A percentile compares a stretch with the other conserved stretches of the same genome.
phyloP scores from a whole-genome alignment of 2,888 invertebrate species.

The Ophion ellenae region DNA sequence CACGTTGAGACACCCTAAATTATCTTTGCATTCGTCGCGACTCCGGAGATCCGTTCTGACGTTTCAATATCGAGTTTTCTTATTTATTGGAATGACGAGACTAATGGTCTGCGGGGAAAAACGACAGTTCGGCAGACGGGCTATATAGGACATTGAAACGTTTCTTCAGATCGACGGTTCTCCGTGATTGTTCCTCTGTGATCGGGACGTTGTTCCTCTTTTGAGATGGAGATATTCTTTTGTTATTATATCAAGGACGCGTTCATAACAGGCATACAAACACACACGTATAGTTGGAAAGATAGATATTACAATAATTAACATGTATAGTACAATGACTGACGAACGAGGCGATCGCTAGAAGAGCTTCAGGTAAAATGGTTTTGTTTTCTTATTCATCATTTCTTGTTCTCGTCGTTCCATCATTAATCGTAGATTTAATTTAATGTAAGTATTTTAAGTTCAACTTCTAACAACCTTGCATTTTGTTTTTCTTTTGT shows the following conservation, averaged over 20 bases:
- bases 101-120: conserved; percentile 28
- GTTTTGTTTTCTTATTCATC: conserved; percentile 26
- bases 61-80: conserved; percentile 29
- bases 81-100: conserved; percentile 56
- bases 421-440: conserved; percentile 47
- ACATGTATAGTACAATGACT: conserved; percentile 57
- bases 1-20: background rate
- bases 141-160: conserved; percentile 9
- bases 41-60: conserved; percentile 50
- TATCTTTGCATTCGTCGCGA: conserved; percentile 37
- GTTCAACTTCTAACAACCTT: conserved; percentile 67
- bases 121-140: conserved; percentile 10
- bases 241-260: background rate
- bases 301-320: conserved; percentile 60
- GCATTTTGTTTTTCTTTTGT: conserved; percentile 61
- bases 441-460: conserved; percentile 60
- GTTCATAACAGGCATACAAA: conserved; percentile 38
- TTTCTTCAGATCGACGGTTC: conserved; percentile 7
- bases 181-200: conserved; percentile 14
- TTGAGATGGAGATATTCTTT: conserved; percentile 19
- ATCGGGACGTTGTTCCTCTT: conserved; percentile 5
- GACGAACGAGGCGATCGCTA: conserved; percentile 67
- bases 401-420: conserved; percentile 17
- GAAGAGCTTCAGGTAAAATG: conserved; percentile 56
- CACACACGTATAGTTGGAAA: conserved; percentile 55